A percentile compares a stretch with the other conserved stretches of the same genome.
Evolutionary conservation across 2,797 vertebrate genomes (phyloP).

Genomic region (Neosilurus hyrtlii): DNA sequence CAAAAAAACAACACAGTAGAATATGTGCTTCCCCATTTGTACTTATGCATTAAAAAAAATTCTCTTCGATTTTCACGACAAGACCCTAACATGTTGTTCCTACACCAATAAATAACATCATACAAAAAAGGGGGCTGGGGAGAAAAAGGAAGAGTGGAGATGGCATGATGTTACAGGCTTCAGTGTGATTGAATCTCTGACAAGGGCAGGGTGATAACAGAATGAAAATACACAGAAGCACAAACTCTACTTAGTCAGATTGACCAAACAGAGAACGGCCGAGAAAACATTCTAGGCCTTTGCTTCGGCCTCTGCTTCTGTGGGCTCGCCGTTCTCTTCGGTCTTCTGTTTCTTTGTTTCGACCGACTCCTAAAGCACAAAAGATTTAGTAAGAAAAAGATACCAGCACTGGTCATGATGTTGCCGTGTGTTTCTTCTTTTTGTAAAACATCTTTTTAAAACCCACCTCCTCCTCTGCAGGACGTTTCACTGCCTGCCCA

Average conservation of each 20-base stretch:
- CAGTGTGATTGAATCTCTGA: slow-evolving; percentile 78
- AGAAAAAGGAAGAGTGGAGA: slow-evolving; percentile 55
- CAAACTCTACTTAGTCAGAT: slow-evolving; percentile 77
- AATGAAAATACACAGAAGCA: slow-evolving; percentile 78
- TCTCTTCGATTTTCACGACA: slow-evolving; percentile 10
- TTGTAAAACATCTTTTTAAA: slow-evolving; percentile 30
- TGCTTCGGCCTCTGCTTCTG: slow-evolving; percentile 79
- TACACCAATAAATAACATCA: slow-evolving; percentile 86
- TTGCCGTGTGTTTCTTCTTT: background rate
- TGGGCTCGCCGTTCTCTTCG: slow-evolving; percentile 79
- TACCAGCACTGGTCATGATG: background rate
- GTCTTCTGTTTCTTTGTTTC: slow-evolving; percentile 86
- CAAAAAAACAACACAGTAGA: slow-evolving; percentile 73
- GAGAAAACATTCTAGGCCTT: slow-evolving; percentile 70
- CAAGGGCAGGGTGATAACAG: slow-evolving; percentile 60
- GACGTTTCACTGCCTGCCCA: slow-evolving; percentile 77
- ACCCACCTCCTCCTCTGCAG: slow-evolving; percentile 74
- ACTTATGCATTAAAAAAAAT: slow-evolving; percentile 51
- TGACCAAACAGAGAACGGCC: slow-evolving; percentile 77
- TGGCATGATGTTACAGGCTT: slow-evolving; percentile 78
- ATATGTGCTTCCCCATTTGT: slow-evolving; percentile 72
- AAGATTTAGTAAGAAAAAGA: slow-evolving; percentile 18
- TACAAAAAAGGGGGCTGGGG: slow-evolving; percentile 61
- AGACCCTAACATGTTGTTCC: slow-evolving; percentile 46
- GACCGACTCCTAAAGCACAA: slow-evolving; percentile 68